A percentile compares a stretch with the other conserved stretches of the same genome.
Evolutionary conservation across 2,797 vertebrate genomes (phyloP).

Genomic region (Anolis apletophallus): DNA sequence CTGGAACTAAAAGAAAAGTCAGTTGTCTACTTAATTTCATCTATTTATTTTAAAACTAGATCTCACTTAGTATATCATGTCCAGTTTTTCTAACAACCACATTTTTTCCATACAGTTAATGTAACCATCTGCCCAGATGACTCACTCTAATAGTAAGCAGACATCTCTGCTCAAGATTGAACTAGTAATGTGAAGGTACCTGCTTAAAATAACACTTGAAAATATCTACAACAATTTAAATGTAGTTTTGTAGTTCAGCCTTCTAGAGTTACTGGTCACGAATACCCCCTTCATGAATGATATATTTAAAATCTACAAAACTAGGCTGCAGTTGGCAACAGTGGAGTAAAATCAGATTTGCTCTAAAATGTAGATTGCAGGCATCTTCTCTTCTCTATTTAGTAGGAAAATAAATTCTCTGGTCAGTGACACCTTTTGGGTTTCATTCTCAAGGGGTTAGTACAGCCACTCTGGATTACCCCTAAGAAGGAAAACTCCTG

Average conservation of each 20-base stretch:
- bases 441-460: too few species aligned
- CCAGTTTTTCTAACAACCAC: background rate
- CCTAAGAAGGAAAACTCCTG: too few species aligned
- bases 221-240: background rate
- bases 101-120: constrained; percentile 22
- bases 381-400: background rate
- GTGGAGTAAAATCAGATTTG: constrained; percentile 30
- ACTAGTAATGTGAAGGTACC: constrained; percentile 29
- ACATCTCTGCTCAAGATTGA: background rate
- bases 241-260: constrained; percentile 25
- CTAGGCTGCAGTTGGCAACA: background rate
- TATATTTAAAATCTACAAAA: constrained; percentile 13
- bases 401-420: background rate
- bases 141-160: constrained; percentile 25
- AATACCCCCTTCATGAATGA: constrained; percentile 18
- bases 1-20: constrained; percentile 44
- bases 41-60: constrained; percentile 47
- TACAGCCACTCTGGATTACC: too few species aligned
- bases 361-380: constrained; percentile 25
- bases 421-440: too few species aligned
- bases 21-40: constrained; percentile 41
- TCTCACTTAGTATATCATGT: background rate
- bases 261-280: constrained; percentile 25
- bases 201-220: constrained; percentile 23
- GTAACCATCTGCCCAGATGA: constrained; percentile 29